These are phyloP conservation scores for Pristionchus entomophagus DNA, from an alignment of 2,888 invertebrate species.

Conservation along the genomic window DNA sequence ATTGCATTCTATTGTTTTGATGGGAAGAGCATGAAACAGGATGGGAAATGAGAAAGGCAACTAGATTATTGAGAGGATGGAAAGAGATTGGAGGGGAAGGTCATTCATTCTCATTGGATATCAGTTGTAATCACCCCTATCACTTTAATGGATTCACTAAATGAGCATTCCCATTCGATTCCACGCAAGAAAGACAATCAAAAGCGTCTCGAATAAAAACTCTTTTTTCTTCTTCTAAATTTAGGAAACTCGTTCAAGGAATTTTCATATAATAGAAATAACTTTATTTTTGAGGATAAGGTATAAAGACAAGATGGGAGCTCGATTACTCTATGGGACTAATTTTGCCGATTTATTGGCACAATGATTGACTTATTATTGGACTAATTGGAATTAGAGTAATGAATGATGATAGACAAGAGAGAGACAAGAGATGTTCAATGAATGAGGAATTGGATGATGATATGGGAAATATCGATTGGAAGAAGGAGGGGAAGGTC, in stretches of 20 bases:
- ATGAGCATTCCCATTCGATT: background rate
- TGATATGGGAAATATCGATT: constrained; percentile 23
- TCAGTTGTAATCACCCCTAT: background rate
- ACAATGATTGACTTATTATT: constrained; percentile 19
- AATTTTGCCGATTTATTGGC: background rate
- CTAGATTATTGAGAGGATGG: background rate
- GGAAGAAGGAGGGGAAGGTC: background rate
- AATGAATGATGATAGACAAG: constrained; percentile 19
- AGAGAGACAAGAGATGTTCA: background rate
- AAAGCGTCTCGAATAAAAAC: background rate
- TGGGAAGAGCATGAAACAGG: background rate
- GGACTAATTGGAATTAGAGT: background rate
- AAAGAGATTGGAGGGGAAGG: background rate
- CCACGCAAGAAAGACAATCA: background rate
- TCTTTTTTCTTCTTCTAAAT: too few species aligned
- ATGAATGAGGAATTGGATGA: background rate
- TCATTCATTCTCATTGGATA: background rate
- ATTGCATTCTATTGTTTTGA: background rate
- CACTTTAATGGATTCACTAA: background rate
- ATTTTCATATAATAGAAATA: background rate
- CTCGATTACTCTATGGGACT: constrained; percentile 13
- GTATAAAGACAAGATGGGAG: background rate
- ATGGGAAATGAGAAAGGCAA: background rate
- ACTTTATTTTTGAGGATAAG: background rate
- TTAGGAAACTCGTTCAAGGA: background rate